Evolutionary conservation across 2,797 vertebrate species (phyloP).

Genomic region (Harpagifer antarcticus): DNA sequence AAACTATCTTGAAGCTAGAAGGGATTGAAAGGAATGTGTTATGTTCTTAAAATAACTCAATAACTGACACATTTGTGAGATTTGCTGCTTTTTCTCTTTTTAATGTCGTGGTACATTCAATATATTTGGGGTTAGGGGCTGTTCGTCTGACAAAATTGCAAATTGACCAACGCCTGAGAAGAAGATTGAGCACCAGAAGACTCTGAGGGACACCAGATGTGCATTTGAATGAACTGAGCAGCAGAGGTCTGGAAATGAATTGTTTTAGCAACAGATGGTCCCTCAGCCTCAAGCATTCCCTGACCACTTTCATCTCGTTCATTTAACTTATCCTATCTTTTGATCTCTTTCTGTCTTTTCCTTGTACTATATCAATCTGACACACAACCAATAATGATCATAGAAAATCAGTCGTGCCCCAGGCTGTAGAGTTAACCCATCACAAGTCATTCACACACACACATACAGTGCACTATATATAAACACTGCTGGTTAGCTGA

Average conservation of each 20-base stretch:
- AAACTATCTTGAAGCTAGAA: too few relatives aligned
- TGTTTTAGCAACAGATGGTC: constrained; percentile 74
- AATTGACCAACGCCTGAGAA: neutral
- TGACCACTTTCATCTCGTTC: constrained; percentile 31
- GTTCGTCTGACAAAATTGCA: too few relatives aligned
- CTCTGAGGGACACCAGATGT: constrained; percentile 43
- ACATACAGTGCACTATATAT: constrained; percentile 35
- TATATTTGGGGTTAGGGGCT: neutral
- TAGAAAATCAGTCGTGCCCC: constrained; percentile 36
- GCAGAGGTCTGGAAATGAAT: constrained; percentile 42
- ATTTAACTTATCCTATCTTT: constrained; percentile 12
- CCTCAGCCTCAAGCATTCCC: constrained; percentile 30
- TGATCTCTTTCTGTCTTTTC: constrained; percentile 13
- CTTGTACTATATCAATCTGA: constrained; percentile 10
- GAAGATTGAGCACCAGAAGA: constrained; percentile 9
- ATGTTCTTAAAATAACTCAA: neutral
- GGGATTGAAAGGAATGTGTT: too few relatives aligned
- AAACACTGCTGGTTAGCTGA: constrained; percentile 33
- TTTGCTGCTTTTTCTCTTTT: neutral
- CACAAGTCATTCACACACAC: constrained; percentile 46
- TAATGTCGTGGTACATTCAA: neutral
- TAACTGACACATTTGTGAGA: neutral
- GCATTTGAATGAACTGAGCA: constrained; percentile 38
- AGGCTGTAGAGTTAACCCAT: constrained; percentile 41
- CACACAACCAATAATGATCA: constrained; percentile 31